Base-by-base conservation (phyloP, 2,797 vertebrate genomes). In the Notoglanidium macrostoma region DNA sequence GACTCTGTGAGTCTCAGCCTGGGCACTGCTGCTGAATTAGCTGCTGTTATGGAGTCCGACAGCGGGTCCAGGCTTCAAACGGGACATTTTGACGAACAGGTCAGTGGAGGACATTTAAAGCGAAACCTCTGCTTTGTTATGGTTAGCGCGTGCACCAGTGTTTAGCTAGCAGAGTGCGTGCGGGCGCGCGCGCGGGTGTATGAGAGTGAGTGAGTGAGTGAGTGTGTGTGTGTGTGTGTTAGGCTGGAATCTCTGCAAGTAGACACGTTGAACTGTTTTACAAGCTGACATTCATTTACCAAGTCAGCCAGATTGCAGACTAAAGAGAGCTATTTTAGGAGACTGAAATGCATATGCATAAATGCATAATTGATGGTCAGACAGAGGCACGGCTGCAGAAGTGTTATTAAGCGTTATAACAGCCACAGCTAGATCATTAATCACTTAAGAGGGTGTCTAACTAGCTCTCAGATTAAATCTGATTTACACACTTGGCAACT, bases 171-270 rank as follows among this genome's bases (percentile, higher is more conserved):
- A 51, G 32, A 54, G 29, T 67, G 73, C 46, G 59, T 17, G 73
- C 4, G n/a, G 1, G 26, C 29, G 80, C 29, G 14, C 17, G 29
- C 3, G 10, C 14, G 54, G 12, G 78, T 40, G 21, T 65, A 4
- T 6, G 57, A 17, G 29, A 11, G 51, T 11, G 78, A 35, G 54
- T 26, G 77, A 17, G 35, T 8, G 78, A 5, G 40, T 63, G 19
- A 8, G 81, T 68, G 40, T 49, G 59, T 26, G 21, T n/a, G 40
- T 19, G 44, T 32, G 26, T 67, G 74, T 15, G 57, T 65, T 72
- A 23, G 49, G 57, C 32, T 76, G 59, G 65, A 86, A 85, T 85
- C n/a, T 85, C n/a, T 49, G 49, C 44, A 82, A 73, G 85, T 72
- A 86, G 55, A 72, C 35, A 29, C 54, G 54, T 29, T 57, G 21